Conservation (phyloP, 2,888 invertebrate species). For the Axea sp. region DNA sequence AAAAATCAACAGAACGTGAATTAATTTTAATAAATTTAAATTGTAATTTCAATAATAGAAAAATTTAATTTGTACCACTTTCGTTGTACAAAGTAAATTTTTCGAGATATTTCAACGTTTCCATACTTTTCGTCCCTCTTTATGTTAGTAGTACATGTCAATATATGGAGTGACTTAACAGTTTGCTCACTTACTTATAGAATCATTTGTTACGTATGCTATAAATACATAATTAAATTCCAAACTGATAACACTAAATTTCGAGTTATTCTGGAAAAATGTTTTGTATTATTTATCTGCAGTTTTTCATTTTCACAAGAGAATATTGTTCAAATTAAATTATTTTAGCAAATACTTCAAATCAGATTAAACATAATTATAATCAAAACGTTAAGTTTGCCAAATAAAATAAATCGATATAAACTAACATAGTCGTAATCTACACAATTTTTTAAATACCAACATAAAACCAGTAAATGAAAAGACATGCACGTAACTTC, state of each 20-base stretch:
- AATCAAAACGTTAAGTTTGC: conserved; percentile 10
- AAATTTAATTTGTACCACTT: too few species aligned
- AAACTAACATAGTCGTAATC: conserved; percentile 20
- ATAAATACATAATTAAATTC: conserved; percentile 1
- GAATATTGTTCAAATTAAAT: background rate
- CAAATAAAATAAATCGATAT: conserved; percentile 14
- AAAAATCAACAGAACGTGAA: too few species aligned
- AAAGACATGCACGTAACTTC: background rate
- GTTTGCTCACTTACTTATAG: background rate
- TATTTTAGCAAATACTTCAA: background rate
- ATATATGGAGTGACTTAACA: conserved; percentile 16
- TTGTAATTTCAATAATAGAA: too few species aligned
- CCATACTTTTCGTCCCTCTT: too few species aligned
- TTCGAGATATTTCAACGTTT: too few species aligned
- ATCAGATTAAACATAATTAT: background rate
- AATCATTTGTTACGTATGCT: background rate
- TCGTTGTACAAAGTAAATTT: too few species aligned
- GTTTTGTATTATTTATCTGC: too few species aligned
- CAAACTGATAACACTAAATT: background rate
- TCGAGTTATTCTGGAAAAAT: background rate
- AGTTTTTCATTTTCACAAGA: too few species aligned
- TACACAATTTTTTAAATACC: conserved; percentile 43
- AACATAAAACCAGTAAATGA: conserved; percentile 12
- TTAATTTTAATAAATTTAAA: too few species aligned
- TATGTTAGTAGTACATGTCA: conserved; percentile 43